Conservation (phyloP, 2,888 invertebrate species). For the Pyrgus malvae region DNA sequence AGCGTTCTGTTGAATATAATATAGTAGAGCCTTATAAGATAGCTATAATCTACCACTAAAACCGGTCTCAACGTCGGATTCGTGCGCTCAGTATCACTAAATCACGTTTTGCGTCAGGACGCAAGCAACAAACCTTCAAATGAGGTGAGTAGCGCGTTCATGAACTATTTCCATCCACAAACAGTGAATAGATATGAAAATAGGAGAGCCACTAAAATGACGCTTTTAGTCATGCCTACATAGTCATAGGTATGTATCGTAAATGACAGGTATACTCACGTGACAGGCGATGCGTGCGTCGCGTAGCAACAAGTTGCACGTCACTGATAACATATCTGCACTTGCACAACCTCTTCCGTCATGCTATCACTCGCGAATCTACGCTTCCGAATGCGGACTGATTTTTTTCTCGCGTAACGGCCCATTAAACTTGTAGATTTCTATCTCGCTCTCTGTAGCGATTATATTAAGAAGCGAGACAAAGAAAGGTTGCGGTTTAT, state of each 20-base stretch:
- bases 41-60: too few relatives aligned
- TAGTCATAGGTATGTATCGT: neutral
- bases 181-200: too few relatives aligned
- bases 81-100: conserved; percentile 44
- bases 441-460: conserved; percentile 74
- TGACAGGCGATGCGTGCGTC: conserved; percentile 31
- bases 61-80: too few relatives aligned
- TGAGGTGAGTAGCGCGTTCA: neutral
- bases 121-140: conserved; percentile 25
- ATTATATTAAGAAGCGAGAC: conserved; percentile 74
- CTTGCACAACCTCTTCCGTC: conserved; percentile 65
- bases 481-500: conserved; percentile 82
- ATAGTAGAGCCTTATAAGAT: too few relatives aligned
- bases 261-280: conserved; percentile 45
- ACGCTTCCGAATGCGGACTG: conserved; percentile 81
- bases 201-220: too few relatives aligned
- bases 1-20: too few relatives aligned
- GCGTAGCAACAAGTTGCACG: conserved; percentile 56
- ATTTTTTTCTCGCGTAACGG: conserved; percentile 82
- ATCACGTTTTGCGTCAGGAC: conserved; percentile 43
- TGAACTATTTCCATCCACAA: neutral
- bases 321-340: conserved; percentile 47
- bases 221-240: too few relatives aligned
- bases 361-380: conserved; percentile 80
- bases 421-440: conserved; percentile 81